Evolutionary conservation across 2,888 invertebrate genomes (phyloP).

Genomic region (Agrotis ipsilon): DNA sequence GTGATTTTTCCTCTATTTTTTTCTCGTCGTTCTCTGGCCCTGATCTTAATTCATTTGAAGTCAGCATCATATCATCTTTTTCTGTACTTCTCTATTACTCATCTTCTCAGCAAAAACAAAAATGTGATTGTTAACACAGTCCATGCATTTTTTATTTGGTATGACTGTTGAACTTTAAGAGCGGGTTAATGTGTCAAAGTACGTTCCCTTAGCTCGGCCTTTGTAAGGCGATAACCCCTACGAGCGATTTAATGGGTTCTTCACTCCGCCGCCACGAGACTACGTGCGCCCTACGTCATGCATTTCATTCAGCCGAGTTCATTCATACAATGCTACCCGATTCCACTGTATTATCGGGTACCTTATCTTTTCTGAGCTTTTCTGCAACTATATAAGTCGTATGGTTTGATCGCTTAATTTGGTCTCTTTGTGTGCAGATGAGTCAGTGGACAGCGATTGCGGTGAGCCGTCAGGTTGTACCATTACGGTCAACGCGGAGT

Average conservation of each 20-base stretch:
- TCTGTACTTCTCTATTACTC: background rate
- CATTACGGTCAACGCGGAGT: conserved; percentile 49
- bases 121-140: background rate
- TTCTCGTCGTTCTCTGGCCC: background rate
- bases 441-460: conserved; percentile 78
- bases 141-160: background rate
- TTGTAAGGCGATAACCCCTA: conserved; percentile 17
- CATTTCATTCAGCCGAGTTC: conserved; percentile 37
- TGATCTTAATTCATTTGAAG: background rate
- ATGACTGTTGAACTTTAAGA: background rate
- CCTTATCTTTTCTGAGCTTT: background rate
- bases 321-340: conserved; percentile 30
- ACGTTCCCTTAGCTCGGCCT: conserved; percentile 7
- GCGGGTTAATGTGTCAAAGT: conserved; percentile 13
- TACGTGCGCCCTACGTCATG: conserved; percentile 29
- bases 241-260: conserved; percentile 22
- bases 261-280: conserved; percentile 19
- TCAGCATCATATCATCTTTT: background rate
- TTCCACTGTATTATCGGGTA: too few relatives aligned
- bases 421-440: conserved; percentile 68
- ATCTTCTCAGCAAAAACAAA: background rate
- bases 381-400: background rate
- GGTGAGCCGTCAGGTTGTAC: conserved; percentile 72
- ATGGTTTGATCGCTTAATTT: background rate
- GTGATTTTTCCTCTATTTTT: background rate